Base-by-base conservation (phyloP, 2,888 invertebrate genomes). In the Acleris holmiana region DNA sequence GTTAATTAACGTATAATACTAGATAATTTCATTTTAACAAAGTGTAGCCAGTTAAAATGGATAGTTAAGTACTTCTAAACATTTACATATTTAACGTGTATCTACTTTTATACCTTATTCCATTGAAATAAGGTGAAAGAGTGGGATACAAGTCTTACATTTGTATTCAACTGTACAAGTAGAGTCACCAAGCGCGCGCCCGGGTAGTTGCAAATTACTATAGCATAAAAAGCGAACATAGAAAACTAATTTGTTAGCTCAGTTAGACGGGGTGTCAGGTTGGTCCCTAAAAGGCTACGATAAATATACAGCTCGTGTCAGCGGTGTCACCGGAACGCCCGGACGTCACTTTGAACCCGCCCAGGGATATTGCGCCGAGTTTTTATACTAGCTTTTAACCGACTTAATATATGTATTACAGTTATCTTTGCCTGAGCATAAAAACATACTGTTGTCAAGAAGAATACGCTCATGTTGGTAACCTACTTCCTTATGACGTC, bases 181-280 rank as follows among this genome's bases (percentile, higher is more conserved):
- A 29, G 35, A 35, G 13, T 35, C 13, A 13, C 10, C 35, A 35
- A 35, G 35, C 4, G 35, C 13, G 35, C 41, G 44, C 44, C 15
- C 5, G n/a, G n/a, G 4, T n/a, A 7, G 15, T 15, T 7, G 5
- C 41, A n/a, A 41, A 41, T 41, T 21, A 54, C 54, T 54, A 15
- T 53, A 5, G 40, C 19, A 54, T 19, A 41, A 54, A 35, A 54
- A 54, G 15, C 35, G 7, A 54, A 49, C 49, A 48, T 19, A 17
- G 19, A 49, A 15, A 13, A 23, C 35, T 49, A 17, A 58, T 49
- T 58, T 49, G 49, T 49, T 49, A 49, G 41, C 58, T 49, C 15
- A 58, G 58, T 49, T 13, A 58, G 58, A 35, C 48, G 21, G 40
- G 21, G 48, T 49, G 49, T 57, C 58, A 35, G 58, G 58, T 21